phyloP scores from a whole-genome alignment of 2,113 vertebrate genomes.

The Balaenoptera acutorostrata region DNA sequence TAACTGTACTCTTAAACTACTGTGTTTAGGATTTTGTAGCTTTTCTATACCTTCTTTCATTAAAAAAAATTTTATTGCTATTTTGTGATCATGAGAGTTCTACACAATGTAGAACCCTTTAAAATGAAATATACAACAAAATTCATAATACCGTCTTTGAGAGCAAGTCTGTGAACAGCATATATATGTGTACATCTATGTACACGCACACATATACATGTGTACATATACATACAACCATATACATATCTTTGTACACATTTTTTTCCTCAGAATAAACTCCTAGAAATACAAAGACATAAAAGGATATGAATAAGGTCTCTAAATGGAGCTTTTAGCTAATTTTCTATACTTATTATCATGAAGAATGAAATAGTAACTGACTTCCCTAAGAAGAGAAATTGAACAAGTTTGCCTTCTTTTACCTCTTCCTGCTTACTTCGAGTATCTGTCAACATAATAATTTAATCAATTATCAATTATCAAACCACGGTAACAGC shows the following conservation, averaged over 20 bases:
- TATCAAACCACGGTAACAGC: background rate
- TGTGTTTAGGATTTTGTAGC: background rate
- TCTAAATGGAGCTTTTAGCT: background rate
- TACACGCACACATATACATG: background rate
- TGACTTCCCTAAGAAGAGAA: background rate
- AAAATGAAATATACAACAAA: background rate
- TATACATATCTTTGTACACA: slow-evolving; percentile 10
- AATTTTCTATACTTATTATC: background rate
- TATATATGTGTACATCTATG: background rate
- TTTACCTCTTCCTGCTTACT: background rate
- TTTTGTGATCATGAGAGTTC: background rate
- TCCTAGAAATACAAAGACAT: background rate
- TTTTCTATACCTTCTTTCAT: background rate
- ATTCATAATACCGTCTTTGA: background rate
- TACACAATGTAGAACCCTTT: background rate
- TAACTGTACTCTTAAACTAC: background rate
- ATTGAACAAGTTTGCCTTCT: background rate
- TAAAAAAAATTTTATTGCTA: background rate
- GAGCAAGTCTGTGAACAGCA: background rate
- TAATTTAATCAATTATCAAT: background rate
- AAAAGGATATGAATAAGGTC: background rate
- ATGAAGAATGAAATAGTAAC: background rate
- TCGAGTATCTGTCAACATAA: background rate
- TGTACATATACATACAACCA: background rate
- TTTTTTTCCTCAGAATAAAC: background rate